phyloP scores from a whole-genome alignment of 2,888 invertebrate genomes.

The Entomobrya proxima region DNA sequence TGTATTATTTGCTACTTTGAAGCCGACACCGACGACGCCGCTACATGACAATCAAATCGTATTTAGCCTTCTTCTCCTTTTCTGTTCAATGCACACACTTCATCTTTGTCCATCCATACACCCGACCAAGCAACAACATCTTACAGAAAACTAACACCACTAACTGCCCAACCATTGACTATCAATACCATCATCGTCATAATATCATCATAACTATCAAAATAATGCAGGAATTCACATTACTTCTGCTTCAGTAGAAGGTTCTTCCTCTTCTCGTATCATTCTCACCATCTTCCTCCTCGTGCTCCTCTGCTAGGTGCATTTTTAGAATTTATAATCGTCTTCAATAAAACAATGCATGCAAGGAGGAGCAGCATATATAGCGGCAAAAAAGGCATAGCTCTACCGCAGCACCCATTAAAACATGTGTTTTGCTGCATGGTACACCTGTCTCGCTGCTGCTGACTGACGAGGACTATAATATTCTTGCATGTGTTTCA shows the following conservation, averaged over 20 bases:
- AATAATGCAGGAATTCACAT: background rate
- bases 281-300: constrained; percentile 42
- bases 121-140: constrained; percentile 11
- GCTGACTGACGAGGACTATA: constrained; percentile 4
- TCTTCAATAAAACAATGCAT: background rate
- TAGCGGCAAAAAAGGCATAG: background rate
- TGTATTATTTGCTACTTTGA: background rate
- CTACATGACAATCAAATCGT: constrained; percentile 50
- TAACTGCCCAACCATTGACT: constrained; percentile 18
- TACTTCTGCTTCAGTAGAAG: constrained; percentile 16
- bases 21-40: constrained; percentile 22
- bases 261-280: constrained; percentile 54
- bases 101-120: constrained; percentile 53
- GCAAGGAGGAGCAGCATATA: too few species aligned
- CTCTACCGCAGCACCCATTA: background rate
- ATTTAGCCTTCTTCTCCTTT: constrained; percentile 62
- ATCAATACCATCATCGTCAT: background rate
- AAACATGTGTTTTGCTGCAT: constrained; percentile 15
- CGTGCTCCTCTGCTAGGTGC: background rate
- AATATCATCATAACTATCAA: background rate
- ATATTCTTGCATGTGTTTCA: background rate
- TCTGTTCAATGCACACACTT: constrained; percentile 55
- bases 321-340: constrained; percentile 24
- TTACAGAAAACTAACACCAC: too few species aligned
- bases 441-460: constrained; percentile 1